Evolutionary conservation across 2,113 vertebrate genomes (phyloP), one percentile per base, ranked within the genome.

Genomic region (Barnardius zonarius): DNA sequence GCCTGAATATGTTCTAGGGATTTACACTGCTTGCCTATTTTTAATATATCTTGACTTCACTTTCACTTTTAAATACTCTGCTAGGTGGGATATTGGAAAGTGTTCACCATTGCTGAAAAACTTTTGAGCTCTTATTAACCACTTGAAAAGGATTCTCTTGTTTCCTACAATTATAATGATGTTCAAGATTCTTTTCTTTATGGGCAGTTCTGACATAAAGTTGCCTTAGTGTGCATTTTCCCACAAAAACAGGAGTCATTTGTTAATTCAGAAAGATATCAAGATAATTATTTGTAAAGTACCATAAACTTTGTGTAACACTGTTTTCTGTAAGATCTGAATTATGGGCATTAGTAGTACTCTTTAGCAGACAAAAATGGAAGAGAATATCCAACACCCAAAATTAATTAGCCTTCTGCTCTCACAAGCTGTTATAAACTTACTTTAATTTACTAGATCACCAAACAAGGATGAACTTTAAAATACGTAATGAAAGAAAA

Each of bases 401-500:
- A 90, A 96, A 93, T 68, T 81, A 70, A 88, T 92, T 72, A 84
- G 72, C 73, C 51, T 93, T 84, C 62, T 92, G 66, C 35, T 91
- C 66, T 84, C 48, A 82, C 48, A 86, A 86, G 77, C 73, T 92
- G 80, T 74, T 52, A 91, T 52, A 86, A 93, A 89, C 64, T 91
- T 64, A 41, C 11, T 88, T 93, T 82, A 96, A 90, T 73, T 94
- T 62, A 78, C 37, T 86, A 92, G 62, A 80, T 78, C 72, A 92
- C 73, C 73, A 95, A 95, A 94, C 63, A 93, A 86, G 27, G 41
- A 77, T 88, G 90, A 95, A 94, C 85, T 96, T 90, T 55, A 83
- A 88, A 93, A 83, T 70, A 83, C 48, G 92, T 94, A 81, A 72
- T 69, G 86, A 81, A 95, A 81, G 61, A 87, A 95, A 96, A 97